phyloP scores from a whole-genome alignment of 2,888 invertebrate genomes.

The Rhogogaster chlorosoma region DNA sequence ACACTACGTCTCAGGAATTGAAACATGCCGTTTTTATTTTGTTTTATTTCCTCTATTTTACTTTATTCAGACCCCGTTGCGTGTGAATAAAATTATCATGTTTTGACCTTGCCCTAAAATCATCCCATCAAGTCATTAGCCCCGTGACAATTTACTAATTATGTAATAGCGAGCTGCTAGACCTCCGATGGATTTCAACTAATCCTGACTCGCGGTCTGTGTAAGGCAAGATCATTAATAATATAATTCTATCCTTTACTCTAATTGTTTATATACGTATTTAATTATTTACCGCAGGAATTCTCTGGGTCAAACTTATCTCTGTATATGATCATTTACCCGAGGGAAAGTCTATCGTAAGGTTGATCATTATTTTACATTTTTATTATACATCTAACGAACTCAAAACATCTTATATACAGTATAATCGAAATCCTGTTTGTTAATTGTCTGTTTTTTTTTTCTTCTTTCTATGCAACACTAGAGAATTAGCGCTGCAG shows the following conservation, averaged over 20 bases:
- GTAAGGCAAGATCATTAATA: background rate
- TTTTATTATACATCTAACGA: background rate
- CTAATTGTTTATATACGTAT: background rate
- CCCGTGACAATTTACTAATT: constrained; percentile 8
- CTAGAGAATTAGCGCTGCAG: constrained; percentile 41
- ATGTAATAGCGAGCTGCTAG: background rate
- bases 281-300: background rate
- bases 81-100: constrained; percentile 4
- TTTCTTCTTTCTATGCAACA: background rate
- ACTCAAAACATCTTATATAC: constrained; percentile 9
- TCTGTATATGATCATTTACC: background rate
- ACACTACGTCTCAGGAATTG: background rate
- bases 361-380: constrained; percentile 19
- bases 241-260: background rate
- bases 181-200: background rate
- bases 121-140: background rate
- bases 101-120: background rate
- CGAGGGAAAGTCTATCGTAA: background rate
- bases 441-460: background rate
- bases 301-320: background rate
- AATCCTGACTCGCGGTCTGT: background rate
- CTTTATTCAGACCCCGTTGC: background rate
- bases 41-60: background rate
- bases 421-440: constrained; percentile 17
- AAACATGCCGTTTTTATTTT: constrained; percentile 17